Evolutionary conservation across 2,888 invertebrate genomes (phyloP), one percentile per base, ranked within the genome.

Genomic region (Steinernema scapterisci): DNA sequence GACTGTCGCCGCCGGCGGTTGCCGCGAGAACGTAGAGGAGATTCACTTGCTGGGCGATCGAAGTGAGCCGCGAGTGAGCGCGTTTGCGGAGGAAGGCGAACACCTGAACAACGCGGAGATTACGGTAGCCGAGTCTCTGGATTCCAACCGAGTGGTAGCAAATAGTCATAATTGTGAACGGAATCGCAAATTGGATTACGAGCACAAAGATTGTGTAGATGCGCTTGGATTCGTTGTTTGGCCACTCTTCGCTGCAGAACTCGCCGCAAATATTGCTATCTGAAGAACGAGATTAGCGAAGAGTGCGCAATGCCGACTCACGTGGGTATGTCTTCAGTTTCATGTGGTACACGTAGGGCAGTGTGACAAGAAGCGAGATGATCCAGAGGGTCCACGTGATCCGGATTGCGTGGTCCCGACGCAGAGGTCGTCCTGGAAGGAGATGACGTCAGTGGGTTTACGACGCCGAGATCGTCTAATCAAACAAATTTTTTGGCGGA

Each of bases 131-230:
- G n/a, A 45, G 38, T 38, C 21, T 45, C n/a, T 13, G 11, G 31
- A 31, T 21, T 71, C 77, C 71, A 25, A 73, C 95, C 94, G 63
- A 97, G 16, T 93, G 92, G 89, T 97, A 97, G 89, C 96, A 97
- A 87, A 94, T 93, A 13, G 94, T 93, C 86, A 97, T 97, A 81
- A 96, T 93, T 79, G 92, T 90, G 89, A 97, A 96, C 1, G 97
- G 97, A 81, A 97, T 90, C 63, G 95, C 92, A 87, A 96, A 97
- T 89, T 97, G 97, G 83, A 96, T 90, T 43, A 93, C 91, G 9
- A 94, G 92, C 0, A 95, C 96, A 56, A 93, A 91, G 0, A 92
- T 92, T 1, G 95, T 94, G 88, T 95, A 97, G 72, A 91, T 89
- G 86, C 90, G 89, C 70, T 95, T 91, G 83, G 93, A 91, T 54